A percentile compares a stretch with the other conserved stretches of the same genome.
phyloP scores from a whole-genome alignment of 2,797 vertebrate species.

The Carcharodon carcharias region DNA sequence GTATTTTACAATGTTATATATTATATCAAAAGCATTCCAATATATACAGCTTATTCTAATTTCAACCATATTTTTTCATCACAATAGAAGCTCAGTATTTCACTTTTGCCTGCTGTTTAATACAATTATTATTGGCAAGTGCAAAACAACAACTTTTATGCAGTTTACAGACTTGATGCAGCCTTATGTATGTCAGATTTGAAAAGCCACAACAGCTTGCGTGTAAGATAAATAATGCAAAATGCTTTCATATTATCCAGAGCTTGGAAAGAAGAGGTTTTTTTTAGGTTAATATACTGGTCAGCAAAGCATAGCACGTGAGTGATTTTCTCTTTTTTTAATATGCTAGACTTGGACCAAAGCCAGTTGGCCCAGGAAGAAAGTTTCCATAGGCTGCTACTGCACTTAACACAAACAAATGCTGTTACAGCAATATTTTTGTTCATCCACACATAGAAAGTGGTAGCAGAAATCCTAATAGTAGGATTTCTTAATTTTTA shows the following conservation, averaged over 20 bases:
- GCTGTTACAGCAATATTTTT: slow-evolving; percentile 50
- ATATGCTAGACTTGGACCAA: slow-evolving; percentile 49
- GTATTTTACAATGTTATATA: not conserved
- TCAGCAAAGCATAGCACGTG: slow-evolving; percentile 43
- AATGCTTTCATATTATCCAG: slow-evolving; percentile 38
- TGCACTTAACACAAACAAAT: slow-evolving; percentile 53
- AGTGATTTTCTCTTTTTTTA: slow-evolving; percentile 51
- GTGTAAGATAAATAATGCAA: not conserved
- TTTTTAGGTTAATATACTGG: not conserved
- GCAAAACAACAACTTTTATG: not conserved
- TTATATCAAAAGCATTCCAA: not conserved
- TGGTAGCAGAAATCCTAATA: not conserved
- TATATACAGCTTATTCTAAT: not conserved
- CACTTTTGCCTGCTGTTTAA: not conserved
- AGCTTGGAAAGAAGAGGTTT: not conserved
- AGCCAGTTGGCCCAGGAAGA: slow-evolving; percentile 56
- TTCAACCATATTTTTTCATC: no score
- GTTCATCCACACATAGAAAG: slow-evolving; percentile 42
- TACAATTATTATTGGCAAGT: not conserved
- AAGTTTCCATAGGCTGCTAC: slow-evolving; percentile 54
- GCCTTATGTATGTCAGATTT: slow-evolving; percentile 39
- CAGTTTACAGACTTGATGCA: not conserved
- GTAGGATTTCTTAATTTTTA: not conserved
- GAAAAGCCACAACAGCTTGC: not conserved
- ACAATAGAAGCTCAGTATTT: not conserved